These are phyloP conservation scores for Eupeodes luniger DNA, from an alignment of 2,888 invertebrate species.

Conservation along the genomic window DNA sequence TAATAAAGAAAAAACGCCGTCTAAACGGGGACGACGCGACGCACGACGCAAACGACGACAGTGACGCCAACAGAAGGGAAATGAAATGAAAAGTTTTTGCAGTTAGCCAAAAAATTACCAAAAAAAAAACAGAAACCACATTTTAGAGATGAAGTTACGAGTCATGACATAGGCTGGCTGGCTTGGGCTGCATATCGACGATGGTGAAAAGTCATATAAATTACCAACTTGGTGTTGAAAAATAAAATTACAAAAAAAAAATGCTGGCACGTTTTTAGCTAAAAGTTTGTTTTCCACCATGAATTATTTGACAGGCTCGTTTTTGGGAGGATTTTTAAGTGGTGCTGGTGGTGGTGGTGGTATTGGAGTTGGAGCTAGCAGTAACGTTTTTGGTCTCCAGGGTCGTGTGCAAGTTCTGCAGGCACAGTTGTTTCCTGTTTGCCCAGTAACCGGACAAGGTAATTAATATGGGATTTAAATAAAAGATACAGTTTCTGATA, in stretches of 20 bases:
- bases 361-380: conserved; percentile 73
- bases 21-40: background rate
- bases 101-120: conserved; percentile 6
- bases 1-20: background rate
- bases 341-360: conserved; percentile 51
- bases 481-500: background rate
- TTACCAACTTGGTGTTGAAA: conserved; percentile 21
- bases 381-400: conserved; percentile 66
- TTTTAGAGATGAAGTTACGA: conserved; percentile 52
- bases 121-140: background rate
- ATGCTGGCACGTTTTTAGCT: conserved; percentile 47
- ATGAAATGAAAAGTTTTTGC: conserved; percentile 44
- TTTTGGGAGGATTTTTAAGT: conserved; percentile 57
- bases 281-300: conserved; percentile 34
- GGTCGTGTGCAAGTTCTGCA: conserved; percentile 83
- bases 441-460: conserved; percentile 80
- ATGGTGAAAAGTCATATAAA: conserved; percentile 26
- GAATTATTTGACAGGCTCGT: conserved; percentile 59
- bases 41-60: too few species aligned
- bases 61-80: background rate
- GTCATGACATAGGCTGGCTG: conserved; percentile 6
- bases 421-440: conserved; percentile 84
- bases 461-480: conserved; percentile 15
- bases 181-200: background rate
- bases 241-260: conserved; percentile 19